Evolutionary conservation across 2,797 vertebrate genomes (phyloP).

Genomic region (Oceanodroma leucorhoa): DNA sequence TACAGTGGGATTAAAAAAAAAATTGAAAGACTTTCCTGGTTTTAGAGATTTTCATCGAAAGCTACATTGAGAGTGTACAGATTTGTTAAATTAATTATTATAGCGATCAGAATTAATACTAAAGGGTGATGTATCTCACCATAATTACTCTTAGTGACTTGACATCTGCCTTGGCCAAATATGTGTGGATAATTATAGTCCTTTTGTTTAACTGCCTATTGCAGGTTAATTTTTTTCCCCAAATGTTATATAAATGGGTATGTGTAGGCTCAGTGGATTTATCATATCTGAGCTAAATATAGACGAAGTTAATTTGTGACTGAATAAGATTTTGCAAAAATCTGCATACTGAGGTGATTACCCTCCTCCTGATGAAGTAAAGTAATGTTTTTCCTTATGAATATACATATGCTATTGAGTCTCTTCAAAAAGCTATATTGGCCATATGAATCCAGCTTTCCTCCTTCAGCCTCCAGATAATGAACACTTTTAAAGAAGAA

Average conservation of each 20-base stretch:
- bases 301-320: background rate
- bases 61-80: background rate
- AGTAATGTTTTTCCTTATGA: constrained; percentile 18
- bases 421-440: background rate
- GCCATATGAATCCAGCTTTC: background rate
- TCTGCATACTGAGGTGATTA: constrained; percentile 22
- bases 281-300: constrained; percentile 4
- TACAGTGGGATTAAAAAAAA: background rate
- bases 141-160: background rate
- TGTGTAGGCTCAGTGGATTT: background rate
- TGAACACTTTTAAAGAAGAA: background rate
- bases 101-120: background rate
- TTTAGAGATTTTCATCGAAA: background rate
- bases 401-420: constrained; percentile 12
- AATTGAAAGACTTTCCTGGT: background rate
- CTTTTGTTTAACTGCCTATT: background rate
- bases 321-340: background rate
- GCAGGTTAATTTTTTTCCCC: background rate
- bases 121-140: background rate
- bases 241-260: background rate
- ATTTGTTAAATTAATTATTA: background rate
- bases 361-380: constrained; percentile 22
- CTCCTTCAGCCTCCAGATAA: background rate
- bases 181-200: background rate
- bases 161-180: background rate